These are phyloP conservation scores for Nematopogon swammerdamellus DNA, from an alignment of 2,888 invertebrate species.

Conservation along the genomic window DNA sequence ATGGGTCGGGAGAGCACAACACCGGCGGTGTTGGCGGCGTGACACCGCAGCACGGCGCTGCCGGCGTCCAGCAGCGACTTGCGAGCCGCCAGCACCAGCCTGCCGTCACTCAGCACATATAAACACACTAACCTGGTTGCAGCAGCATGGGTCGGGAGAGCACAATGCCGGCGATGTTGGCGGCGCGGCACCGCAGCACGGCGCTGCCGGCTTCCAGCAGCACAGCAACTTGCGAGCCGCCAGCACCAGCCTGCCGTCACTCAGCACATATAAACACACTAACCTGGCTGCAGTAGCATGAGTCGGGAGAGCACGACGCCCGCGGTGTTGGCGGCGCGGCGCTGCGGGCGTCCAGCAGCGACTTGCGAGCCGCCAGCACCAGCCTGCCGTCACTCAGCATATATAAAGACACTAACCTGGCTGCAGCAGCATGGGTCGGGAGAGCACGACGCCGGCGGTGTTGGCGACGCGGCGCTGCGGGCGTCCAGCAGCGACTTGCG, in stretches of 20 bases:
- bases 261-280: constrained; percentile 22
- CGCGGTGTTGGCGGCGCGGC: constrained; percentile 35
- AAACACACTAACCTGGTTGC: too few relatives aligned
- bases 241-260: constrained; percentile 37
- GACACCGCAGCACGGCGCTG: constrained; percentile 32
- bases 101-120: constrained; percentile 37
- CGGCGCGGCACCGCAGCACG: constrained; percentile 36
- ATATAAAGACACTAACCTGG: constrained; percentile 25
- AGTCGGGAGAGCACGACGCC: constrained; percentile 42
- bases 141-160: constrained; percentile 41
- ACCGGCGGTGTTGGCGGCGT: constrained; percentile 39
- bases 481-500: too few relatives aligned
- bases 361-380: constrained; percentile 39
- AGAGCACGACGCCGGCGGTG: constrained; percentile 35
- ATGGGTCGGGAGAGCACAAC: constrained; percentile 40
- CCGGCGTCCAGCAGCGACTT: constrained; percentile 40
- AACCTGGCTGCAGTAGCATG: constrained; percentile 32
- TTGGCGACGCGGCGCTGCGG: constrained; percentile 42
- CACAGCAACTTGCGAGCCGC: too few relatives aligned
- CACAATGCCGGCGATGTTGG: too few relatives aligned
- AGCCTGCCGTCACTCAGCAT: constrained; percentile 32
- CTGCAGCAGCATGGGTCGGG: constrained; percentile 39
- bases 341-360: constrained; percentile 30
- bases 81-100: constrained; percentile 38
- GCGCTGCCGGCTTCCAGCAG: constrained; percentile 37